Conservation (phyloP, 2,797 vertebrate species). For the Uromys caudimaculatus region DNA sequence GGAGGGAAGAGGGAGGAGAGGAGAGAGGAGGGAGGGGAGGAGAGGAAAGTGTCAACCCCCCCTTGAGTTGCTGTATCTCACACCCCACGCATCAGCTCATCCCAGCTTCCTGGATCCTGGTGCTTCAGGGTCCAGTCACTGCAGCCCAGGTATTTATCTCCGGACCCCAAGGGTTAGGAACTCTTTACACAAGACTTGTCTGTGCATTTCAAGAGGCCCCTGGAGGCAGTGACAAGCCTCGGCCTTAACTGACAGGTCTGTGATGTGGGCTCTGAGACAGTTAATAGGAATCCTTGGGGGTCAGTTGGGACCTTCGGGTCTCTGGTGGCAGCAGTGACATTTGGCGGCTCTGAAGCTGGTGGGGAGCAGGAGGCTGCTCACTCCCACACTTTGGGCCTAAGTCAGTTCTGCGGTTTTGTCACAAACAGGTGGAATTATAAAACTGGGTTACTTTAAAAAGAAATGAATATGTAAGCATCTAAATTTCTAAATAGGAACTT, state of each 20-base stretch:
- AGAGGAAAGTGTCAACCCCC: too few species aligned
- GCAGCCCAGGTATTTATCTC: too few species aligned
- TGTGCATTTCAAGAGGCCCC: background rate
- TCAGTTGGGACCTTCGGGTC: background rate
- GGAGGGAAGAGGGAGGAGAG: fast-evolving
- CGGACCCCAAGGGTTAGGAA: too few species aligned
- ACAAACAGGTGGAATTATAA: background rate
- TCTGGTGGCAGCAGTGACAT: background rate
- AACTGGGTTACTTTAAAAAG: conserved; percentile 16
- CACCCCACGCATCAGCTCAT: too few species aligned
- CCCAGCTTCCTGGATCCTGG: background rate
- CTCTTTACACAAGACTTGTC: background rate
- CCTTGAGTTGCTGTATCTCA: background rate
- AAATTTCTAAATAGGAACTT: background rate
- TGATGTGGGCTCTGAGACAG: background rate
- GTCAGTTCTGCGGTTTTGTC: background rate
- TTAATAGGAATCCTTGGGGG: background rate
- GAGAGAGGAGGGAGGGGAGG: too few species aligned
- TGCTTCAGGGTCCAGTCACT: background rate
- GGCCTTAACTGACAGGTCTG: background rate
- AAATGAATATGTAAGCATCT: background rate
- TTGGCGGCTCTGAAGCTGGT: background rate
- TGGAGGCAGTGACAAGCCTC: background rate
- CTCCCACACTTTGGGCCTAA: background rate
- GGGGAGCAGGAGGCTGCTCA: fast-evolving